A percentile compares a stretch with the other conserved stretches of the same genome.
phyloP scores from a whole-genome alignment of 2,113 vertebrate species.

The Hydrochoerus hydrochaeris region DNA sequence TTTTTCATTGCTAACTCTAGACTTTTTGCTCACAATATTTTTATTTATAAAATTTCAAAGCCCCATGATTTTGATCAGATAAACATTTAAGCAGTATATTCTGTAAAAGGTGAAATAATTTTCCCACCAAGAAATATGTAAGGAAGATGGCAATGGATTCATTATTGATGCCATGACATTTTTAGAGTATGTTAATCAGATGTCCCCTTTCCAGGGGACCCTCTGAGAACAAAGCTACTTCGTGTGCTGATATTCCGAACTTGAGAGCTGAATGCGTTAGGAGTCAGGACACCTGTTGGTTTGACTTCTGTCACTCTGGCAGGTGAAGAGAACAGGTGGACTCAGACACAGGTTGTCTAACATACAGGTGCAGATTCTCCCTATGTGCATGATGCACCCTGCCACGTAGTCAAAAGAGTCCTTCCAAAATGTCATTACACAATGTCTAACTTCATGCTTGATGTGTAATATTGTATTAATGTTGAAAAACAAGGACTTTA shows the following conservation, averaged over 20 bases:
- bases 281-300: constrained; percentile 8
- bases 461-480: not conserved
- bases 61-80: not conserved
- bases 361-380: not conserved
- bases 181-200: not conserved
- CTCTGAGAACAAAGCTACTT: not conserved
- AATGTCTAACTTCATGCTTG: not conserved
- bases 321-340: not conserved
- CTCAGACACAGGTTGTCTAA: not conserved
- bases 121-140: not conserved
- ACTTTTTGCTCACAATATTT: not conserved
- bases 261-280: not conserved
- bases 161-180: not conserved
- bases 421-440: not conserved
- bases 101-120: not conserved
- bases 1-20: not conserved
- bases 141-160: not conserved
- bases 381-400: not conserved
- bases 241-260: not conserved
- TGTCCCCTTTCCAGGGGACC: not conserved
- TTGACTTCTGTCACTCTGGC: not conserved
- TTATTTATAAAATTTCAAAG: constrained; percentile 6
- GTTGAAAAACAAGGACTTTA: not conserved
- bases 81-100: not conserved
- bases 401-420: not conserved